These are phyloP conservation scores for Cinclus mexicanus DNA, from an alignment of 2,113 vertebrate species.

Conservation along the genomic window DNA sequence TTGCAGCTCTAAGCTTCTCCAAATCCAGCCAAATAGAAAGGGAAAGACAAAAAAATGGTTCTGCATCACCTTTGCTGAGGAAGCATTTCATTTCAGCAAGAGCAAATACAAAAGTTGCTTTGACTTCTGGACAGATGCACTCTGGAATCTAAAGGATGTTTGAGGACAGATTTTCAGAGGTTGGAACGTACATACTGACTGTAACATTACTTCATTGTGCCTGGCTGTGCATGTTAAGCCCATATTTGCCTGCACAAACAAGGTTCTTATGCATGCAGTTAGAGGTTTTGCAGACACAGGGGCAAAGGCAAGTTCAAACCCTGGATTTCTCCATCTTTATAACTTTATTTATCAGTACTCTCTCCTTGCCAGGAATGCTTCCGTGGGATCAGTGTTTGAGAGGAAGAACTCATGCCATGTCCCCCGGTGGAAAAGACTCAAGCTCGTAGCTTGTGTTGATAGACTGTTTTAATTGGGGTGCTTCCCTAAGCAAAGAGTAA, in stretches of 20 bases:
- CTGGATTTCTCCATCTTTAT: neutral
- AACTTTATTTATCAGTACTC: neutral
- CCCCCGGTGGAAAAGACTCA: neutral
- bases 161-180: conserved; percentile 56
- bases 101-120: conserved; percentile 19
- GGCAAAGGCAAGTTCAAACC: neutral
- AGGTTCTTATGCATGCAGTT: conserved; percentile 46
- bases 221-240: conserved; percentile 55
- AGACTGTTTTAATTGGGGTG: conserved; percentile 32
- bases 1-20: neutral
- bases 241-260: conserved; percentile 45
- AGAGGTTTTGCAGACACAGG: neutral
- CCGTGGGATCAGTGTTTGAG: neutral
- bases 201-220: conserved; percentile 56
- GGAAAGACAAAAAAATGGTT: neutral
- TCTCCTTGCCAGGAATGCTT: neutral
- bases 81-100: neutral
- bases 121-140: conserved; percentile 34
- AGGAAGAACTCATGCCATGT: neutral
- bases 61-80: neutral
- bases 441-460: neutral
- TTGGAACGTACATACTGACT: conserved; percentile 31
- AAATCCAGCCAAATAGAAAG: neutral
- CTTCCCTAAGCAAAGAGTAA: conserved; percentile 47
- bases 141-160: conserved; percentile 50